These are phyloP conservation scores for Megalurothrips usitatus DNA, from an alignment of 2,888 invertebrate genomes.

Conservation along the genomic window DNA sequence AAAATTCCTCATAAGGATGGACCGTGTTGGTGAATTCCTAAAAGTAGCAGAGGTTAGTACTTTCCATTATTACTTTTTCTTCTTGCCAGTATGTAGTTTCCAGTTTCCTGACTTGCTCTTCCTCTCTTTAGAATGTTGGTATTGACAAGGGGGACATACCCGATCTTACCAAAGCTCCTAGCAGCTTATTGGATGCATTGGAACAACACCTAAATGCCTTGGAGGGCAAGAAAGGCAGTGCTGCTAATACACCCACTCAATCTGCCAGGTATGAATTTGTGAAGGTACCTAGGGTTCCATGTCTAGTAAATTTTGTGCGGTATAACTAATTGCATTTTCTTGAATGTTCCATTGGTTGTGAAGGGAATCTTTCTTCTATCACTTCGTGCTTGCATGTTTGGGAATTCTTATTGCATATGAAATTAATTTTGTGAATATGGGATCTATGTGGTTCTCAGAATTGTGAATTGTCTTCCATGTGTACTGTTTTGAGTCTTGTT, in stretches of 20 bases:
- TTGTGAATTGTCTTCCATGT: background rate
- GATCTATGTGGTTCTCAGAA: background rate
- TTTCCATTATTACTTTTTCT: background rate
- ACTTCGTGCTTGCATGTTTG: background rate
- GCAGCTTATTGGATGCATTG: conserved; percentile 91
- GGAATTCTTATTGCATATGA: background rate
- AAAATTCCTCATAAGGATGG: conserved; percentile 97
- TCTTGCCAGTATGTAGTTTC: conserved; percentile 39
- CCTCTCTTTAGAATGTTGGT: conserved; percentile 66
- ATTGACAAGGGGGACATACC: conserved; percentile 99
- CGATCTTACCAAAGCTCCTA: conserved; percentile 95
- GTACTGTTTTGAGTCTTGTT: background rate
- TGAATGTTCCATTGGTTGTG: background rate
- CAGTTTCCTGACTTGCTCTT: background rate
- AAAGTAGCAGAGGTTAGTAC: conserved; percentile 57
- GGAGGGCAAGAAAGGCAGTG: conserved; percentile 87
- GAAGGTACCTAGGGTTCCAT: conserved; percentile 26
- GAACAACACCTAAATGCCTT: conserved; percentile 91
- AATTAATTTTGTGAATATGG: background rate
- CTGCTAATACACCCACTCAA: conserved; percentile 81
- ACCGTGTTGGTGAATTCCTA: conserved; percentile 95
- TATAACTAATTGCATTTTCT: background rate
- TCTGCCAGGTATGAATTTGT: conserved; percentile 62
- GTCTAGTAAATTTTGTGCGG: background rate
- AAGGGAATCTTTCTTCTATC: background rate